These are phyloP conservation scores for Tenthredo distinguenda DNA, from an alignment of 2,888 invertebrate genomes.

Conservation along the genomic window DNA sequence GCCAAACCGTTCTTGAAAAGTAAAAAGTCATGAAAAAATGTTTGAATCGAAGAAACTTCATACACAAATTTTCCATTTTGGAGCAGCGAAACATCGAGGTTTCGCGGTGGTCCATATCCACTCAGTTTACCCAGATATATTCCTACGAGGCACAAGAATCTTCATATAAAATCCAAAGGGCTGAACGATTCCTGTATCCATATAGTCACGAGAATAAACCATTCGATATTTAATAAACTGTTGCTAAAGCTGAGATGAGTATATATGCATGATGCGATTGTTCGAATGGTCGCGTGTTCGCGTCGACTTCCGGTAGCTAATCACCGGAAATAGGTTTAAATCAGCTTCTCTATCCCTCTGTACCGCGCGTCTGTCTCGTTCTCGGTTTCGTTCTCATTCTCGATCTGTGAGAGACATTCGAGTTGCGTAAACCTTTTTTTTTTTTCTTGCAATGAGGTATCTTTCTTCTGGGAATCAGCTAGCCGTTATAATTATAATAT, in stretches of 20 bases:
- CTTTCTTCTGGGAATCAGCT: not conserved
- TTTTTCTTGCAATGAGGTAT: not conserved
- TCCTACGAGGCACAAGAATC: no score
- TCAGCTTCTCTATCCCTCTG: slow-evolving; percentile 10
- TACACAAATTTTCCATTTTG: no score
- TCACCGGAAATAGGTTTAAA: slow-evolving; percentile 43
- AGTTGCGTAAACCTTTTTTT: not conserved
- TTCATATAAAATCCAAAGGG: no score
- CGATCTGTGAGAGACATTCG: not conserved
- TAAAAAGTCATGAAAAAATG: no score
- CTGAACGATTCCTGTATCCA: not conserved
- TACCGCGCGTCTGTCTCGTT: not conserved
- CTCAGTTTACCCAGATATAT: no score
- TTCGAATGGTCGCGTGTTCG: slow-evolving; percentile 41
- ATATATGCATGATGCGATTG: not conserved
- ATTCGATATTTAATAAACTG: not conserved
- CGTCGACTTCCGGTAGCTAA: slow-evolving; percentile 33
- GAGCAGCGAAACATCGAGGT: no score
- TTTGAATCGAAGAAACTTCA: no score
- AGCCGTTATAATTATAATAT: not conserved
- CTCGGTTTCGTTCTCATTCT: not conserved
- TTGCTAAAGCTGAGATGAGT: not conserved
- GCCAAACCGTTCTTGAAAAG: no score
- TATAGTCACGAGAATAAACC: not conserved
- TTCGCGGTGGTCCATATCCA: no score